Conservation (phyloP, 2,113 vertebrate species). For the Ophthalmolycus amberensis region DNA sequence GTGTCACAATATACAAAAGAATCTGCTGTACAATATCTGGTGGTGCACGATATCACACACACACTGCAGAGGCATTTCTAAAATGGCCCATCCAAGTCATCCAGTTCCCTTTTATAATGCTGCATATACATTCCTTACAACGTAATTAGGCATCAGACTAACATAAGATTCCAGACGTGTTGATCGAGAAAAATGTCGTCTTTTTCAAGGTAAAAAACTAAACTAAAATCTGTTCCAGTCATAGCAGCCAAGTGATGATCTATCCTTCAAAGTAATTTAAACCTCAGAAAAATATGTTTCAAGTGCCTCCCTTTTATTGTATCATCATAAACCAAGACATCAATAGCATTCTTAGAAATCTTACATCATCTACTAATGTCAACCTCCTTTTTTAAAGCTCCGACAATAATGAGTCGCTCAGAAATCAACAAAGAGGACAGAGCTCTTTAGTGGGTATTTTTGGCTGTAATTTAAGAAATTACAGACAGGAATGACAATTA, state of each 20-base stretch:
- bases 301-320: constrained; percentile 9
- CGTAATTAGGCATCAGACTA: neutral
- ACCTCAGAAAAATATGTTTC: neutral
- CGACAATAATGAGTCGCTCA: constrained; percentile 50
- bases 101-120: neutral
- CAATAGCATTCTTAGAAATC: constrained; percentile 30
- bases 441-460: constrained; percentile 40
- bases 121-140: neutral
- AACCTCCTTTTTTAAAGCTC: constrained; percentile 41
- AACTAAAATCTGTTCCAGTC: neutral
- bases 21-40: neutral
- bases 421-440: constrained; percentile 36
- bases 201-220: neutral
- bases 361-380: constrained; percentile 50
- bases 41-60: neutral
- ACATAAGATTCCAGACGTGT: neutral
- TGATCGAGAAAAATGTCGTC: neutral
- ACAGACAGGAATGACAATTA: constrained; percentile 64
- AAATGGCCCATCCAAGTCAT: neutral
- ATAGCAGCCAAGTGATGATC: neutral
- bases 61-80: neutral
- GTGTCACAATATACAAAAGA: neutral
- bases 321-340: constrained; percentile 28
- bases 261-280: constrained; percentile 5
- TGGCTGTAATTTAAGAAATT: constrained; percentile 64